Evolutionary conservation across 2,888 invertebrate species (phyloP), one percentile per base, ranked within the genome.

Genomic region (Theretra japonica): DNA sequence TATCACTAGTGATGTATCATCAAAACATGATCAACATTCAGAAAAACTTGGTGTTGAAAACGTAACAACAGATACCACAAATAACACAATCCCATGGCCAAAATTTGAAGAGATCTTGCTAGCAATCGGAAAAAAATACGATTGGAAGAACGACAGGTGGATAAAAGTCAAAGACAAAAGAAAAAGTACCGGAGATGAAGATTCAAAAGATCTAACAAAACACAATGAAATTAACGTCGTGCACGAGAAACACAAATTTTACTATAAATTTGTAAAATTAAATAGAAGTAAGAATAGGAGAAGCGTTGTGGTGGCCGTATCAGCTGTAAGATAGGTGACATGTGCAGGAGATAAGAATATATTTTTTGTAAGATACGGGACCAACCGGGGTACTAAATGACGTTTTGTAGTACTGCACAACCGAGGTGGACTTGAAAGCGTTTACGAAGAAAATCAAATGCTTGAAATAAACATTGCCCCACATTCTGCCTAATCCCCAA

Each of bases 61-160:
- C 2, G 17, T 50, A 15, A 59, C 53, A 33, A 30, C 25, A 21
- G 11, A 19, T 80, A 74, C 73, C 73, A 50, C 78, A 74, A 73
- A 79, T 60, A 58, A 53, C 15, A n/a, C 65, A 21, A 21, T 59
- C n/a, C 69, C 56, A 21, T 94, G 94, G 94, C 94, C 94, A 23
- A 93, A 88, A 80, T 94, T 94, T 76, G 88, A 94, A 78, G 93
- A 94, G 30, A 88, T 94, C 33, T 79, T 94, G 73, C 76, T 88
- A 79, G 88, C 86, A 65, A 90, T 93, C 77, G 94, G 94, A 5
- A 90, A 87, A 74, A 88, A 83, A 79, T 94, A 94, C 73, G 94
- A 94, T 74, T 94, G 94, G 94, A 94, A 93, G 82, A 94, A 92
- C 75, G 94, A 94, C 71, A 83, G 92, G 75, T 94, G 94, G 94